Evolutionary conservation across 2,888 invertebrate species (phyloP).

Genomic region (Drosophila bunnanda): DNA sequence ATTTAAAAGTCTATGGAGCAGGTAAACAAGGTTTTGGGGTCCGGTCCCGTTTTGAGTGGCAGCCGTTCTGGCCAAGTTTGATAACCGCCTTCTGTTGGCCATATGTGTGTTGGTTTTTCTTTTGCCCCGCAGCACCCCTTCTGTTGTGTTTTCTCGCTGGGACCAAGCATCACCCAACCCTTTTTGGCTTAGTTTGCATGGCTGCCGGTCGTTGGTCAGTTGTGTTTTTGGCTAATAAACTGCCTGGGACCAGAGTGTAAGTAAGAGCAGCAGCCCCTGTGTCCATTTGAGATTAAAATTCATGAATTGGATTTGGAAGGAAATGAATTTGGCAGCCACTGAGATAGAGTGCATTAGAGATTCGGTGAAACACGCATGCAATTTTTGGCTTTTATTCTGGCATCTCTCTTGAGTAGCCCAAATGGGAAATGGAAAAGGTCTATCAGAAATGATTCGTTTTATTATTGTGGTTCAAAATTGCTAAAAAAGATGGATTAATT

Average conservation of each 20-base stretch:
- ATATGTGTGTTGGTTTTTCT: slow-evolving; percentile 6
- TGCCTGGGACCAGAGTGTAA: slow-evolving; percentile 24
- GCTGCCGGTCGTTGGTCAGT: slow-evolving; percentile 32
- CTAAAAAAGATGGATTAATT: not conserved
- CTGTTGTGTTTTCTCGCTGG: slow-evolving; percentile 5
- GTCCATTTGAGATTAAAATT: slow-evolving; percentile 61
- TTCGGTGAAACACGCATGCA: slow-evolving; percentile 3
- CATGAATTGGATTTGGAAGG: slow-evolving; percentile 56
- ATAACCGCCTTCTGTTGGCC: slow-evolving; percentile 39
- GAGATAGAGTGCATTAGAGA: slow-evolving; percentile 34
- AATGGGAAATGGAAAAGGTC: not conserved
- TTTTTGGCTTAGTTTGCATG: slow-evolving; percentile 52
- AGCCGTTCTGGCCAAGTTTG: slow-evolving; percentile 46
- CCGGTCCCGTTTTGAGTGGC: slow-evolving; percentile 47
- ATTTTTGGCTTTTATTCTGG: not conserved
- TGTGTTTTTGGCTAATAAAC: slow-evolving; percentile 57
- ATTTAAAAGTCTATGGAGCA: slow-evolving; percentile 24
- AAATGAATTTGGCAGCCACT: slow-evolving; percentile 48
- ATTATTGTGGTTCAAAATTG: not conserved
- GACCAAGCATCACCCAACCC: not conserved
- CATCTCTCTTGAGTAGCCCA: not conserved
- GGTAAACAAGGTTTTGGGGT: slow-evolving; percentile 15
- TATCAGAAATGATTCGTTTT: not conserved
- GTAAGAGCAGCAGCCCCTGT: slow-evolving; percentile 16
- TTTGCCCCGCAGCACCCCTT: slow-evolving; percentile 5